These are phyloP conservation scores for Bucorvus abyssinicus DNA, from an alignment of 2,797 vertebrate genomes.

Conservation along the genomic window DNA sequence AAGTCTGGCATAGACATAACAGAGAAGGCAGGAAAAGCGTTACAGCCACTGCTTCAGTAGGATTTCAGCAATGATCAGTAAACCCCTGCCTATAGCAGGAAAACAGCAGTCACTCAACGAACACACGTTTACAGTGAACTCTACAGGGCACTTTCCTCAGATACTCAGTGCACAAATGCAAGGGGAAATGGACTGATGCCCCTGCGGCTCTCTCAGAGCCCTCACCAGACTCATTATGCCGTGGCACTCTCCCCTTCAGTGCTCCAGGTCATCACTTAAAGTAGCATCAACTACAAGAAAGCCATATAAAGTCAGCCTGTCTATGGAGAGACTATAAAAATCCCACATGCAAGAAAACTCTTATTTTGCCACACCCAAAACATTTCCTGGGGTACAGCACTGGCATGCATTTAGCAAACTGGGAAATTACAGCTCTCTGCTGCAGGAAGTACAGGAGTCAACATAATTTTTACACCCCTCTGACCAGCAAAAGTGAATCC, in stretches of 20 bases:
- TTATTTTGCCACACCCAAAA: not conserved
- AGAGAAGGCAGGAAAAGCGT: not conserved
- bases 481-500: not conserved
- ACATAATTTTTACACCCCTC: not conserved
- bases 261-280: conserved; percentile 18
- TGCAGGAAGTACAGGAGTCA: not conserved
- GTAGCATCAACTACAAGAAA: not conserved
- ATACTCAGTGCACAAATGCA: not conserved
- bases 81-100: conserved; percentile 15
- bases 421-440: not conserved
- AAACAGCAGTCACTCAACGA: not conserved
- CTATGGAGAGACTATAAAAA: not conserved
- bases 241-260: not conserved
- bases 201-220: conserved; percentile 7
- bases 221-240: not conserved
- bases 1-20: not conserved
- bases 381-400: not conserved
- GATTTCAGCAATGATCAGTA: not conserved
- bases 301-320: conserved; percentile 6
- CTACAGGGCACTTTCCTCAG: not conserved
- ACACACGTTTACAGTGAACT: not conserved
- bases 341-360: not conserved
- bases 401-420: not conserved
- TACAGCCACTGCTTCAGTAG: not conserved
- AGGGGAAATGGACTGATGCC: conserved; percentile 26